Conservation (phyloP, 2,113 vertebrate species). For the Semnornis frantzii region DNA sequence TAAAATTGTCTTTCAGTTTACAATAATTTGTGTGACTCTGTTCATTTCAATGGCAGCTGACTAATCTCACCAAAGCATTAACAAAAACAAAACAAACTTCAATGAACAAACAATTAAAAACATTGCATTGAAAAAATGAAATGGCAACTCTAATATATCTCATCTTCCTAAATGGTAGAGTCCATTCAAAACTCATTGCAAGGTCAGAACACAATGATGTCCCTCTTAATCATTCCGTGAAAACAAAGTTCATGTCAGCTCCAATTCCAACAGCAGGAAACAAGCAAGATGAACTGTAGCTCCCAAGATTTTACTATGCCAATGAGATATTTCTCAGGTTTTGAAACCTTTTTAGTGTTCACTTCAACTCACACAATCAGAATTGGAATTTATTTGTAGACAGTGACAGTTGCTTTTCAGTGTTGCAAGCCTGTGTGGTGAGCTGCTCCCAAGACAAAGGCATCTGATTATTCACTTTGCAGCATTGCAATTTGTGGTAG, state of each 20-base stretch:
- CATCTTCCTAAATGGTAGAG: neutral
- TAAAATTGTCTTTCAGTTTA: neutral
- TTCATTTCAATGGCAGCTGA: neutral
- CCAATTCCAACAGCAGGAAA: neutral
- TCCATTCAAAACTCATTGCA: neutral
- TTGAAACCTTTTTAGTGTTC: neutral
- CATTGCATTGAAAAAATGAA: conserved; percentile 3
- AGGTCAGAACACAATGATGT: neutral
- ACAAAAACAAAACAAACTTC: neutral
- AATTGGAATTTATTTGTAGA: neutral
- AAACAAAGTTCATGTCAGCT: neutral
- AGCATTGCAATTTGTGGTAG: neutral
- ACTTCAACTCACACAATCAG: neutral
- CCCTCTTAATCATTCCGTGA: neutral
- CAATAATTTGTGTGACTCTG: neutral
- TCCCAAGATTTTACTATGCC: neutral
- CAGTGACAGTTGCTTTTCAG: neutral
- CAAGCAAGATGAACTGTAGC: neutral
- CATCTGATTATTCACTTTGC: neutral
- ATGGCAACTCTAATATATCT: neutral
- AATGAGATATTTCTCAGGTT: neutral
- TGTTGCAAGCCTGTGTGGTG: neutral
- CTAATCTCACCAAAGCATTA: neutral
- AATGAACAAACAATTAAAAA: neutral
- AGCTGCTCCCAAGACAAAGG: neutral